Conservation (phyloP, 2,888 invertebrate genomes). For the Nomada hirtipes region DNA sequence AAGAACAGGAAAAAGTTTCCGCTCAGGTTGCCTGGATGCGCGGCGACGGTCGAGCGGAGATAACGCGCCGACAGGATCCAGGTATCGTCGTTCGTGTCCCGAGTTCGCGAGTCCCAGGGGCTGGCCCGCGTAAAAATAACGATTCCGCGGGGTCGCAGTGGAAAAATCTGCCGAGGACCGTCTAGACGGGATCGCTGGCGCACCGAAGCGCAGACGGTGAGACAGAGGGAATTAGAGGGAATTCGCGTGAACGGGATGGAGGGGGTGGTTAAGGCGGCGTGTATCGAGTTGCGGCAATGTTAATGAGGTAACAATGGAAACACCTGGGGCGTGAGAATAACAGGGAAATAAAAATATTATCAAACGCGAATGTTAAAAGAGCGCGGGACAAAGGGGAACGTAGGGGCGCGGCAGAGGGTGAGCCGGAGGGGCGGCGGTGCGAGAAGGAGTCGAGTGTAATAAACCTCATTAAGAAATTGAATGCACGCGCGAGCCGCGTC, state of each 20-base stretch:
- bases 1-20: slow-evolving; percentile 58
- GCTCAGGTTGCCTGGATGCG: slow-evolving; percentile 21
- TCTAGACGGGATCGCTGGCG: slow-evolving; percentile 20
- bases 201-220: background rate
- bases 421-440: slow-evolving; percentile 29
- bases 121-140: slow-evolving; percentile 18
- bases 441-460: slow-evolving; percentile 58
- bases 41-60: background rate
- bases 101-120: slow-evolving; percentile 18
- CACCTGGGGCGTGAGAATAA: slow-evolving; percentile 56
- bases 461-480: slow-evolving; percentile 68
- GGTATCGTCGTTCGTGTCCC: slow-evolving; percentile 16
- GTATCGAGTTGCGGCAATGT: slow-evolving; percentile 51
- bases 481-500: slow-evolving; percentile 60
- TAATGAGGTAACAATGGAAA: slow-evolving; percentile 58
- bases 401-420: slow-evolving; percentile 32
- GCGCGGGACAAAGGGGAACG: slow-evolving; percentile 53
- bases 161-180: slow-evolving; percentile 26
- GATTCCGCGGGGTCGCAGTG: slow-evolving; percentile 15
- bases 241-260: background rate
- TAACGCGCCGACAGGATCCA: background rate
- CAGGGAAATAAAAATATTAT: slow-evolving; percentile 58
- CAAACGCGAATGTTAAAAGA: slow-evolving; percentile 55
- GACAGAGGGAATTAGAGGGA: slow-evolving; percentile 1
- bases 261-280: background rate